Evolutionary conservation across 1,140 invertebrate species (phyloP).

Genomic region (Hycleus phaleratus): DNA sequence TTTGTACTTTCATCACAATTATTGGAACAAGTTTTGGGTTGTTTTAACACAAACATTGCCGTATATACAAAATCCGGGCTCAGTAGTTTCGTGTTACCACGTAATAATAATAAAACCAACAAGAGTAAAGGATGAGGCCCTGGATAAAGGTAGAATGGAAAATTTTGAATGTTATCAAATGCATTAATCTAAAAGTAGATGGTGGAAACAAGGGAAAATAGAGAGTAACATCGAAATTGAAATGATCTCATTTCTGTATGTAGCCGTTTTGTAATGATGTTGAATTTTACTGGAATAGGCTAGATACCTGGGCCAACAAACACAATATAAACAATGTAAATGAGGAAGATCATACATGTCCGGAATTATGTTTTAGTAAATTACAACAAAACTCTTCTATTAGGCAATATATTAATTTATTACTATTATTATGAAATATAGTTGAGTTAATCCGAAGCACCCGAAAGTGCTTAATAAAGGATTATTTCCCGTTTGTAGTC

Average conservation of each 20-base stretch:
- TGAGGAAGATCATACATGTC: conserved; percentile 13
- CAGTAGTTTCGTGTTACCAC: too few relatives aligned
- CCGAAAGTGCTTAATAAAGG: too few relatives aligned
- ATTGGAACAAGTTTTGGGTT: too few relatives aligned
- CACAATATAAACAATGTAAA: conserved; percentile 11
- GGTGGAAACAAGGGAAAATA: conserved; percentile 13
- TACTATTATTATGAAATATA: too few relatives aligned
- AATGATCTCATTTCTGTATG: conserved; percentile 12
- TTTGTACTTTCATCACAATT: too few relatives aligned
- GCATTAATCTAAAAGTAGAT: conserved; percentile 12
- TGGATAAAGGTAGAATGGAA: conserved; percentile 7
- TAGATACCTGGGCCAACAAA: conserved; percentile 1
- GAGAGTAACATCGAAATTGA: conserved; percentile 12
- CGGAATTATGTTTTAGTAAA: conserved; percentile 7
- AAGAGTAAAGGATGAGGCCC: too few relatives aligned
- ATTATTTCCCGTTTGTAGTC: too few relatives aligned
- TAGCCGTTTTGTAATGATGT: conserved; percentile 10
- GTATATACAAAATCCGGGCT: too few relatives aligned
- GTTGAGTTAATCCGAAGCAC: too few relatives aligned
- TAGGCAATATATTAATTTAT: background rate
- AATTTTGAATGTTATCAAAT: conserved; percentile 16
- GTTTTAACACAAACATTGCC: too few relatives aligned
- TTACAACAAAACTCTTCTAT: conserved; percentile 7
- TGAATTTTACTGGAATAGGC: conserved; percentile 14
- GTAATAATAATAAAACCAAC: conserved; percentile 1